A percentile compares a stretch with the other conserved stretches of the same genome.
Conservation (phyloP, 2,888 invertebrate species). For the Tanypteryx hageni region DNA sequence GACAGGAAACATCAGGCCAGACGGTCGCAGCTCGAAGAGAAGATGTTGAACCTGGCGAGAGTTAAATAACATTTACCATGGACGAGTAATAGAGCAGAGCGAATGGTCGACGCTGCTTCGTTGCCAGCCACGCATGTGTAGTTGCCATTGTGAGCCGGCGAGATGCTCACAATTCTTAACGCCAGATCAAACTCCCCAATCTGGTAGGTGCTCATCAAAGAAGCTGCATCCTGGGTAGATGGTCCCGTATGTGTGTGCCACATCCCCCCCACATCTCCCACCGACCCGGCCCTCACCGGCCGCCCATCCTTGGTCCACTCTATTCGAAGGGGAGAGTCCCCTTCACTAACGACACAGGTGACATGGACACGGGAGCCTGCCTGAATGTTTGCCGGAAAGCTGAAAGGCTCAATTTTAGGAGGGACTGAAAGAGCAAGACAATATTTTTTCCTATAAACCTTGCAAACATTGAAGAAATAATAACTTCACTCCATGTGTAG, state of each 20-base stretch:
- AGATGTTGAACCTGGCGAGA: slow-evolving; percentile 58
- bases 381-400: slow-evolving; percentile 75
- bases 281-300: slow-evolving; percentile 59
- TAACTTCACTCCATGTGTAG: background rate
- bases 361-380: slow-evolving; percentile 76
- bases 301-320: slow-evolving; percentile 76
- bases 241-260: slow-evolving; percentile 41
- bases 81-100: slow-evolving; percentile 68
- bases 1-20: slow-evolving; percentile 59
- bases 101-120: slow-evolving; percentile 66
- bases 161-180: slow-evolving; percentile 68
- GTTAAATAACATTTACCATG: slow-evolving; percentile 68
- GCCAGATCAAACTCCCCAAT: slow-evolving; percentile 69
- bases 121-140: slow-evolving; percentile 68
- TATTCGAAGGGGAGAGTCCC: slow-evolving; percentile 78
- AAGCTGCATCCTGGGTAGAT: slow-evolving; percentile 50
- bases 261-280: slow-evolving; percentile 56
- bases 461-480: background rate
- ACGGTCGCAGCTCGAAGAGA: slow-evolving; percentile 54
- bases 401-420: slow-evolving; percentile 77
- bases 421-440: slow-evolving; percentile 74
- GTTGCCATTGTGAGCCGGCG: slow-evolving; percentile 70
- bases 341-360: slow-evolving; percentile 76
- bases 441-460: slow-evolving; percentile 10
- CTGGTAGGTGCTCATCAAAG: slow-evolving; percentile 69